A percentile compares a stretch with the other conserved stretches of the same genome.
Evolutionary conservation across 2,113 vertebrate species (phyloP).

Genomic region (Bombycilla garrulus): DNA sequence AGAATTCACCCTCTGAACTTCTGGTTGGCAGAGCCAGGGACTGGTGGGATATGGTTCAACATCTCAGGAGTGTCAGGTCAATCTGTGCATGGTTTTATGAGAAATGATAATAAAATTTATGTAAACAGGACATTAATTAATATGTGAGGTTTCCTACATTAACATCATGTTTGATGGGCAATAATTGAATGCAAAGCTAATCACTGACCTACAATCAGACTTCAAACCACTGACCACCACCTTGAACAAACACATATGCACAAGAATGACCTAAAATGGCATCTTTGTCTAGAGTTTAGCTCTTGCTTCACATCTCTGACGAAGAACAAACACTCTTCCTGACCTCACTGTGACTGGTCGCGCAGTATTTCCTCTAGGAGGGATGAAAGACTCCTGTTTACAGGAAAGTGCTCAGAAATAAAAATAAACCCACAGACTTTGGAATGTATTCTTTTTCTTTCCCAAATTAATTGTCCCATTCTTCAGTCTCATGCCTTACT

Average conservation of each 20-base stretch:
- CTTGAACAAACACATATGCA: background rate
- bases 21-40: background rate
- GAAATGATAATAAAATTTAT: background rate
- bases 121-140: background rate
- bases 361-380: background rate
- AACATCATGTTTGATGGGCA: background rate
- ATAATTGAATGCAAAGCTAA: background rate
- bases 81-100: rapidly evolving
- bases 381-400: background rate
- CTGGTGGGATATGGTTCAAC: background rate
- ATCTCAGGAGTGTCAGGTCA: background rate
- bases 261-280: background rate
- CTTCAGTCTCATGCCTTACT: background rate
- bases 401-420: background rate
- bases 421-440: background rate
- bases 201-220: background rate
- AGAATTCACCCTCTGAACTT: background rate
- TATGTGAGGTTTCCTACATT: background rate
- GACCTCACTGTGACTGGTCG: background rate
- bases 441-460: background rate
- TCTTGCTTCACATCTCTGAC: background rate
- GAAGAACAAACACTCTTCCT: background rate
- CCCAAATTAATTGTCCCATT: background rate
- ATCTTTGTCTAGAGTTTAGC: background rate
- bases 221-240: background rate